Evolutionary conservation across 1,140 invertebrate species (phyloP).

Genomic region (Zaprionus gabonicus): DNA sequence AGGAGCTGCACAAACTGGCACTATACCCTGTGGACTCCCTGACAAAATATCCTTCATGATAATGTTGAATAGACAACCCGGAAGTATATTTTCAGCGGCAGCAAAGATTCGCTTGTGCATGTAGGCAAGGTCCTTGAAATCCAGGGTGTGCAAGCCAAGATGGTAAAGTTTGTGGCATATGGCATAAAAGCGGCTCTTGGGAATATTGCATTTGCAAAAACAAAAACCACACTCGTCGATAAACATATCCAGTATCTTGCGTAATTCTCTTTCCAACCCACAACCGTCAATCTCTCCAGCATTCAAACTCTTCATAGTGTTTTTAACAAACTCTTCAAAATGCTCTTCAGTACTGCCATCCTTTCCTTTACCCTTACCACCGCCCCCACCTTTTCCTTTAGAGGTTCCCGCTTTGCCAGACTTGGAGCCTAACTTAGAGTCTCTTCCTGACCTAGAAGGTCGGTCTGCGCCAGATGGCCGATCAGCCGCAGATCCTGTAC

Average conservation of each 20-base stretch:
- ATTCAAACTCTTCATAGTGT: slow-evolving; percentile 50
- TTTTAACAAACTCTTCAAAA: slow-evolving; percentile 57
- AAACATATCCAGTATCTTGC: slow-evolving; percentile 70
- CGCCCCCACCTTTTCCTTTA: not conserved
- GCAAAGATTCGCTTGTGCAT: slow-evolving; percentile 71
- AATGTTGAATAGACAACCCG: slow-evolving; percentile 66
- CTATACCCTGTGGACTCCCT: slow-evolving; percentile 5
- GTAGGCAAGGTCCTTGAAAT: slow-evolving; percentile 64
- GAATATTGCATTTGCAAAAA: slow-evolving; percentile 67
- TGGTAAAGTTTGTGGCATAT: slow-evolving; percentile 71
- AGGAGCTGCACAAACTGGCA: not conserved
- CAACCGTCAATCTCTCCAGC: slow-evolving; percentile 57
- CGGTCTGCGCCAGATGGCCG: not conserved
- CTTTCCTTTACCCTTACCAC: not conserved
- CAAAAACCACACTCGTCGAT: slow-evolving; percentile 72
- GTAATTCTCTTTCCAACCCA: slow-evolving; percentile 58
- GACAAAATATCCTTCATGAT: slow-evolving; percentile 60
- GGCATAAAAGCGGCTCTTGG: slow-evolving; percentile 69
- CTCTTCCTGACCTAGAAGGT: not conserved
- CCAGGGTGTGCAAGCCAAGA: slow-evolving; percentile 57
- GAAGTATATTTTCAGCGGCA: slow-evolving; percentile 64
- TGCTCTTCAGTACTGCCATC: slow-evolving; percentile 44
- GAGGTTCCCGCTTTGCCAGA: not conserved
- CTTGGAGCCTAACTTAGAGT: not conserved
- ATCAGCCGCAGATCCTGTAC: no score